These are phyloP conservation scores for Embidobia sp. DNA, from an alignment of 2,888 invertebrate species.

Conservation along the genomic window DNA sequence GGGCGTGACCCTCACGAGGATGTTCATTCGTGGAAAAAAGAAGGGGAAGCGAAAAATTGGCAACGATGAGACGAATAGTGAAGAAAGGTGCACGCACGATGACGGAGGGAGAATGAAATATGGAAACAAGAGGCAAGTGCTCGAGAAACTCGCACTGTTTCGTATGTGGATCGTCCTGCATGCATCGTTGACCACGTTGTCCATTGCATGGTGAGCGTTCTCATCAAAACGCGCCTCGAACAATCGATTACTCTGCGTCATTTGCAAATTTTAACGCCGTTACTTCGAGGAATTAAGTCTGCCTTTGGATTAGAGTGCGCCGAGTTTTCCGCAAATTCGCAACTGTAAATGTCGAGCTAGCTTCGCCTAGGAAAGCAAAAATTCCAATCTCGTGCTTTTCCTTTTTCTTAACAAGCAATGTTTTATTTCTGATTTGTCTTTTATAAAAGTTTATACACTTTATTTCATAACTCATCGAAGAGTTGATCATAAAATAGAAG, in stretches of 20 bases:
- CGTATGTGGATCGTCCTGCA: slow-evolving; percentile 80
- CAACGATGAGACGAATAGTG: slow-evolving; percentile 60
- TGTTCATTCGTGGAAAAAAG: no score
- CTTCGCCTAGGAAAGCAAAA: no score
- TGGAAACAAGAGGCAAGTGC: slow-evolving; percentile 69
- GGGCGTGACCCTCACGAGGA: no score
- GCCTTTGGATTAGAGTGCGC: no score
- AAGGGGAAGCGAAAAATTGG: slow-evolving; percentile 52
- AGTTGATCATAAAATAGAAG: no score
- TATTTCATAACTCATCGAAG: no score
- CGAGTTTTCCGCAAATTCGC: no score
- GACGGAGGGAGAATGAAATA: slow-evolving; percentile 58
- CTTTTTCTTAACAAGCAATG: no score
- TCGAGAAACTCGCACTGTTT: slow-evolving; percentile 80
- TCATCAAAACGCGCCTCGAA: slow-evolving; percentile 47
- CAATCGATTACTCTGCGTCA: slow-evolving; percentile 48
- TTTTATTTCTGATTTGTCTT: no score
- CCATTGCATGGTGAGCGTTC: slow-evolving; percentile 61
- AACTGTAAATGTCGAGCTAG: no score
- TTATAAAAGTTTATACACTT: no score
- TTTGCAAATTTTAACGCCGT: slow-evolving; percentile 11
- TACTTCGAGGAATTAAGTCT: not conserved
- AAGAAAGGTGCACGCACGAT: slow-evolving; percentile 57
- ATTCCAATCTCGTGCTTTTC: no score
- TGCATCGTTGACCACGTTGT: slow-evolving; percentile 79